Percentiles rank a stretch among this genome's conserved stretches.
Conservation (phyloP, 2,888 invertebrate species). For the Craniophora ligustri region DNA sequence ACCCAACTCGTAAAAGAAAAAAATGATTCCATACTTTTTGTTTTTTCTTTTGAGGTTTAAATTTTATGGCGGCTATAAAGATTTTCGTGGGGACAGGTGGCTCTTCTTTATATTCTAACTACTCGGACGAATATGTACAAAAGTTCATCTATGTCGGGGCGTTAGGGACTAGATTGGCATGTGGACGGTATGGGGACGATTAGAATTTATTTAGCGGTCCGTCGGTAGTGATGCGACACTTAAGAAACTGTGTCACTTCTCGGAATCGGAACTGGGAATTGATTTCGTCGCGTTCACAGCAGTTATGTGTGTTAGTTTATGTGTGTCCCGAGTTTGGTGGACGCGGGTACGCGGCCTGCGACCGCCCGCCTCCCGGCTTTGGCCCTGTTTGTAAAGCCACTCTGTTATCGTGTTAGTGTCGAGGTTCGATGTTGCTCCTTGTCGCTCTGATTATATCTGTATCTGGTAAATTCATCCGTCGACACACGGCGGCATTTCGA, state of each 20-base stretch:
- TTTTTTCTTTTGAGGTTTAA: constrained; percentile 86
- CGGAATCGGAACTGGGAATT: constrained; percentile 87
- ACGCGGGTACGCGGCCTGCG: constrained; percentile 46
- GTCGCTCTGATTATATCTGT: constrained; percentile 83
- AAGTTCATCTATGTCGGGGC: constrained; percentile 72
- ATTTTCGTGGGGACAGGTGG: constrained; percentile 88
- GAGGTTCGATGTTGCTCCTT: constrained; percentile 76
- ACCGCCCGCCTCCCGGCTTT: constrained; percentile 56
- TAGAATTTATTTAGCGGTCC: constrained; percentile 87
- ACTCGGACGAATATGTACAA: constrained; percentile 69
- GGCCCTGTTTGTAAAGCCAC: constrained; percentile 74
- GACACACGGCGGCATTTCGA: constrained; percentile 76
- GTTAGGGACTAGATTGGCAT: constrained; percentile 82
- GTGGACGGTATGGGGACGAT: constrained; percentile 67
- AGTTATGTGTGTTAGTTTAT: constrained; percentile 85
- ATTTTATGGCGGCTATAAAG: constrained; percentile 88
- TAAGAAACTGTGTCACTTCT: constrained; percentile 88
- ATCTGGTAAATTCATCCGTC: constrained; percentile 80
- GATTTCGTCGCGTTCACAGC: constrained; percentile 86
- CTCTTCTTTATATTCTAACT: constrained; percentile 86
- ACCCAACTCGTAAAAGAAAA: constrained; percentile 79
- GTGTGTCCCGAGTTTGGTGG: constrained; percentile 60
- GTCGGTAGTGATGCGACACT: constrained; percentile 88
- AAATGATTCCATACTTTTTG: constrained; percentile 77
- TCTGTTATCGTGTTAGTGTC: constrained; percentile 79